A percentile compares a stretch with the other conserved stretches of the same genome.
Conservation (phyloP, 2,888 invertebrate species). For the Actias luna region DNA sequence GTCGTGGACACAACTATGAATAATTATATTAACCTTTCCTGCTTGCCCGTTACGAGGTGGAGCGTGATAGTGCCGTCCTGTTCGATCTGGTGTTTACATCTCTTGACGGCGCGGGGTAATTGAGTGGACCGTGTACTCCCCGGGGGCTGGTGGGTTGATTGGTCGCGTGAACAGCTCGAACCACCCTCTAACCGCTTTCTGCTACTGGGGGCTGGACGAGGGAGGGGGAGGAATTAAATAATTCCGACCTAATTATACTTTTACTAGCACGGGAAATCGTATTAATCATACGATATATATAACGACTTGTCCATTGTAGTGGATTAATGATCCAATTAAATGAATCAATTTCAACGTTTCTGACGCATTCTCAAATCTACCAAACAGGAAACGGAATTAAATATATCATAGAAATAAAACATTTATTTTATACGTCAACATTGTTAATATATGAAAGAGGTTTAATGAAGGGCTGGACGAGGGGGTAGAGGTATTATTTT, state of each 20-base stretch:
- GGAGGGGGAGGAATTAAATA: background rate
- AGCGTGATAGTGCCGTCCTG: background rate
- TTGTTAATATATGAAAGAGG: background rate
- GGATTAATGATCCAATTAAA: too few species aligned
- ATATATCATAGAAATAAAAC: background rate
- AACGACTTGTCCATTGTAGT: too few species aligned
- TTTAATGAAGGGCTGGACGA: background rate
- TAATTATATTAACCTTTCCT: background rate
- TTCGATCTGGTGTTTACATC: slow-evolving; percentile 11
- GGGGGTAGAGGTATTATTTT: slow-evolving; percentile 13
- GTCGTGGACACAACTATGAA: too few species aligned
- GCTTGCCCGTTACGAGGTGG: background rate
- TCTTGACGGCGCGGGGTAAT: slow-evolving; percentile 25
- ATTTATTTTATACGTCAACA: background rate
- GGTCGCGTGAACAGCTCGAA: slow-evolving; percentile 22
- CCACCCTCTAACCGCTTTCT: background rate
- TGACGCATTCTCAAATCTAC: background rate
- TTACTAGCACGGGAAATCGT: background rate
- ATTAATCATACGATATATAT: background rate
- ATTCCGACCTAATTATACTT: background rate
- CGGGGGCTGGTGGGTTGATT: slow-evolving; percentile 32
- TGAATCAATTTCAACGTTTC: too few species aligned
- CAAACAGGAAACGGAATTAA: background rate
- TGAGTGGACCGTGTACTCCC: slow-evolving; percentile 37
- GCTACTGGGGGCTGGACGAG: background rate